These are phyloP conservation scores for Anableps anableps DNA, from an alignment of 2,797 vertebrate genomes.

Conservation along the genomic window DNA sequence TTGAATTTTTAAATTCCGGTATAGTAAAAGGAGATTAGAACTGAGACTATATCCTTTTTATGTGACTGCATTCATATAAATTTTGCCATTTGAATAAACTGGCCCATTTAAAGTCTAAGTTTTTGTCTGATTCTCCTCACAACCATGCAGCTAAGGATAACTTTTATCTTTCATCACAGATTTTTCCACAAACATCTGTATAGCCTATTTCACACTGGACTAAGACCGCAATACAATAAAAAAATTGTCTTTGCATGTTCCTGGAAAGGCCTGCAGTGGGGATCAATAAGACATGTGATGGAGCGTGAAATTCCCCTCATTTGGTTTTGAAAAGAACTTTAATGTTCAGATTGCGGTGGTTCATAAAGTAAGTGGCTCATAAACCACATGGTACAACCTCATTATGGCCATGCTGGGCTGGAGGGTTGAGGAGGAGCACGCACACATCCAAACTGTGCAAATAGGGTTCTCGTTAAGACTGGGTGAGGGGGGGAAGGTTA, in stretches of 20 bases:
- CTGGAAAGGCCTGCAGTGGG: not conserved
- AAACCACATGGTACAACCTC: not conserved
- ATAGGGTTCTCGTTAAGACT: not conserved
- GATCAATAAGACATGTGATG: not conserved
- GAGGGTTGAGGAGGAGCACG: not conserved
- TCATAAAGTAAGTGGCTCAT: not conserved
- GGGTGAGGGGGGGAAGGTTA: not conserved
- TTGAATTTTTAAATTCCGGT: slow-evolving; percentile 17
- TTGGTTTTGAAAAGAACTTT: not conserved
- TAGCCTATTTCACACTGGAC: not conserved
- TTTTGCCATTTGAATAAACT: not conserved
- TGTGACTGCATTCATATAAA: slow-evolving; percentile 7
- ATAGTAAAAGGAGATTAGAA: slow-evolving; percentile 1
- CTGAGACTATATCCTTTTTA: slow-evolving; percentile 8
- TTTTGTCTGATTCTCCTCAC: slow-evolving; percentile 17
- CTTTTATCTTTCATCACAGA: slow-evolving; percentile 47
- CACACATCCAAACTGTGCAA: not conserved
- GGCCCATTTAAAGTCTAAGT: not conserved
- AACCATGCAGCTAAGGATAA: slow-evolving; percentile 44
- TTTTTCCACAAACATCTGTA: slow-evolving; percentile 14
- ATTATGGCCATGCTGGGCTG: too few relatives aligned
- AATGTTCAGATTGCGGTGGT: not conserved
- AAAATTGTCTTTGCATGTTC: not conserved
- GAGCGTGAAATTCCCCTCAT: not conserved
- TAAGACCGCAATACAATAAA: not conserved